Conservation (phyloP, 2,113 vertebrate species). For the Nettapus auritus region DNA sequence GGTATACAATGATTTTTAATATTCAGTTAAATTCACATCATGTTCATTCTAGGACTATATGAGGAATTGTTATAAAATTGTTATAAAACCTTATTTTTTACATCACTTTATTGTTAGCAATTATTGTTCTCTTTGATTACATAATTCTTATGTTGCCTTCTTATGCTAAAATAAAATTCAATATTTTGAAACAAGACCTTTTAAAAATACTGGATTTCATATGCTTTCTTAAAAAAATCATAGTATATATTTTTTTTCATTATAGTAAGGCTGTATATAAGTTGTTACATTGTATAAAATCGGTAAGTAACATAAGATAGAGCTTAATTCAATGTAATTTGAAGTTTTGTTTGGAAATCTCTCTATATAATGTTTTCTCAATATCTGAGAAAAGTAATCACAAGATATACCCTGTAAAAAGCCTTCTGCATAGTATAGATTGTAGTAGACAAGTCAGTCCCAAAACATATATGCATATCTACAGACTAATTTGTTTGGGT, state of each 20-base stretch:
- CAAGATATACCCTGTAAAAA: neutral
- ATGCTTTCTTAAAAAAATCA: neutral
- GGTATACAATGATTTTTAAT: neutral
- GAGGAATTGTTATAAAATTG: neutral
- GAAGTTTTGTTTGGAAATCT: neutral
- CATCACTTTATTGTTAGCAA: neutral
- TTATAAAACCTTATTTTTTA: neutral
- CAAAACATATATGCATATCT: neutral
- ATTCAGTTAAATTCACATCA: neutral
- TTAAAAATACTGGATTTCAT: neutral
- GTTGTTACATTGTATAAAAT: neutral
- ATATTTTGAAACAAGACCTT: neutral
- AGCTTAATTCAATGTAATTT: neutral
- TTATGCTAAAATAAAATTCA: neutral
- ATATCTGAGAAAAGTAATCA: neutral
- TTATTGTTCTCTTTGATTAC: neutral
- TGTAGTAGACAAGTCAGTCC: neutral
- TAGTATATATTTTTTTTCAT: neutral
- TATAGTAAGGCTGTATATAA: neutral
- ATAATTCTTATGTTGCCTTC: neutral
- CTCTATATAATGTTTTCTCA: neutral
- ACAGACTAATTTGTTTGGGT: neutral
- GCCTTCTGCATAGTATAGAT: neutral
- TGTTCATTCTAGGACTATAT: neutral
- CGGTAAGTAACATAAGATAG: neutral